Evolutionary conservation across 2,888 invertebrate species (phyloP).

Genomic region (Philereme vetulata): DNA sequence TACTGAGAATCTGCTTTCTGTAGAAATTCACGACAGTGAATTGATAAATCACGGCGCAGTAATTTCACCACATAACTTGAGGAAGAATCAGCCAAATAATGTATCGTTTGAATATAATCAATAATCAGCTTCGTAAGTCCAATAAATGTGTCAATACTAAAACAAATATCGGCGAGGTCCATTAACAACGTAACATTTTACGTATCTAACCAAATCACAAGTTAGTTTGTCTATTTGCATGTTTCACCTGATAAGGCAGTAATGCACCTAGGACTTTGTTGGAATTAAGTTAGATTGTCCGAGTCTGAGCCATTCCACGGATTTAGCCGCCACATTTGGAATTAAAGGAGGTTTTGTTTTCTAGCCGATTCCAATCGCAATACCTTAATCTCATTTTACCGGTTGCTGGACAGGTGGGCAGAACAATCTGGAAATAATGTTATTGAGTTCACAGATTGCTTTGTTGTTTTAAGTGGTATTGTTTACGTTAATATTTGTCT

Average conservation of each 20-base stretch:
- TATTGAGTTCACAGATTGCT: conserved; percentile 42
- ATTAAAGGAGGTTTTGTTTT: conserved; percentile 54
- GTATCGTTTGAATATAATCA: too few species aligned
- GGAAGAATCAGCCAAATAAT: too few species aligned
- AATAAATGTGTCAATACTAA: background rate
- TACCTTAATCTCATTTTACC: conserved; percentile 60
- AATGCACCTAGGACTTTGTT: conserved; percentile 29
- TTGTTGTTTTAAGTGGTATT: conserved; percentile 33
- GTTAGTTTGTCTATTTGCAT: conserved; percentile 12
- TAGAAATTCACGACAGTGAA: too few species aligned
- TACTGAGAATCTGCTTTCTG: too few species aligned
- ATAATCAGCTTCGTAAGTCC: background rate
- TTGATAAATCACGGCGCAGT: too few species aligned
- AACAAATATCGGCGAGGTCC: too few species aligned
- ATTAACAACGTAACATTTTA: background rate
- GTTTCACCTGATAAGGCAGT: conserved; percentile 28
- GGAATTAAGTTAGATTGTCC: conserved; percentile 53
- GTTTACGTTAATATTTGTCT: conserved; percentile 2
- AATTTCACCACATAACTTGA: too few species aligned
- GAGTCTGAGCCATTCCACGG: conserved; percentile 49
- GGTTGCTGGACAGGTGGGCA: conserved; percentile 52
- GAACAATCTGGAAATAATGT: conserved; percentile 49
- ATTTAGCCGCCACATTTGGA: conserved; percentile 54
- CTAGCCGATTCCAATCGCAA: conserved; percentile 46
- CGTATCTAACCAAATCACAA: background rate